These are phyloP conservation scores for Sicus ferrugineus DNA, from an alignment of 2,888 invertebrate genomes.

Conservation along the genomic window DNA sequence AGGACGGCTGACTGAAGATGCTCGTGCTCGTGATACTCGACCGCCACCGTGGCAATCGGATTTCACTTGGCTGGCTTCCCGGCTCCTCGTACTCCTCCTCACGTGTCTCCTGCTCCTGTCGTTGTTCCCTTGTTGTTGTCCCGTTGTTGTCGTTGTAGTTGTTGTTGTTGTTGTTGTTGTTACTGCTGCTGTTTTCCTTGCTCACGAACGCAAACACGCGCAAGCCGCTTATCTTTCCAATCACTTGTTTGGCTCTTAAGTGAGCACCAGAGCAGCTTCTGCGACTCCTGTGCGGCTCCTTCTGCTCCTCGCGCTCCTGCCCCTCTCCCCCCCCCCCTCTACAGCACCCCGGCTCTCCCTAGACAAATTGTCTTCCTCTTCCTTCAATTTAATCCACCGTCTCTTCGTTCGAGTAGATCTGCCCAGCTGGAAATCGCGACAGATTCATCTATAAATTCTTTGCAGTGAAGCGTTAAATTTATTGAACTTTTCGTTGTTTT, in stretches of 20 bases:
- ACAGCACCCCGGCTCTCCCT: too few species aligned
- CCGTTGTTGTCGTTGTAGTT: slow-evolving; percentile 19
- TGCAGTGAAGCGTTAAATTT: too few species aligned
- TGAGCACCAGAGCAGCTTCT: neutral
- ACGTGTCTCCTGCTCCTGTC: slow-evolving; percentile 13
- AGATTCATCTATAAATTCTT: too few species aligned
- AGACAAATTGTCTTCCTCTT: too few species aligned
- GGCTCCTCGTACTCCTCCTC: too few species aligned
- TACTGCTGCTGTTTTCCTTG: neutral
- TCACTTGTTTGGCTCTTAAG: slow-evolving; percentile 23
- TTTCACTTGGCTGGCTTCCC: slow-evolving; percentile 17
- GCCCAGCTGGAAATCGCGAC: too few species aligned
- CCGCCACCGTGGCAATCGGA: slow-evolving; percentile 15
- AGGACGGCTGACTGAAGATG: neutral
- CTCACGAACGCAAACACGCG: slow-evolving; percentile 3
- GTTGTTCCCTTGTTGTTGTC: neutral
- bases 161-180: slow-evolving; percentile 15
- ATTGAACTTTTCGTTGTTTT: too few species aligned
- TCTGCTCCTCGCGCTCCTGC: too few species aligned
- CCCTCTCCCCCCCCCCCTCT: too few species aligned
- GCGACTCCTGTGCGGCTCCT: too few species aligned
- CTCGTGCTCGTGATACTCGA: neutral
- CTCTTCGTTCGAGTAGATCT: too few species aligned
- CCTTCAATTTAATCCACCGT: too few species aligned
- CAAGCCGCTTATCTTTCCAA: slow-evolving; percentile 32